These are phyloP conservation scores for Neopipo cinnamomea DNA, from an alignment of 2,113 vertebrate species.

Conservation along the genomic window DNA sequence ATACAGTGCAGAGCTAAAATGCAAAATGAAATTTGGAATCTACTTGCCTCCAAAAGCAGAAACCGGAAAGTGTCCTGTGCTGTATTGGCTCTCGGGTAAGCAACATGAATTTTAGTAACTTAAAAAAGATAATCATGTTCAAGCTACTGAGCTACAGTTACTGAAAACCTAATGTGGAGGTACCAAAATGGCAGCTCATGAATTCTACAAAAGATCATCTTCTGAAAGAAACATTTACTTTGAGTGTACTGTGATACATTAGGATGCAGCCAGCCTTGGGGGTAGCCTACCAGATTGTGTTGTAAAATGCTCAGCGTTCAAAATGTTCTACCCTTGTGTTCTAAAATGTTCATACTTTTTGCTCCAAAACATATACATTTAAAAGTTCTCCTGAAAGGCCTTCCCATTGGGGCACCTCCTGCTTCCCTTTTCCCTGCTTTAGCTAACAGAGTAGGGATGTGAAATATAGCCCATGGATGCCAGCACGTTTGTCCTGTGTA, in stretches of 20 bases:
- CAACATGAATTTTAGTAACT: not conserved
- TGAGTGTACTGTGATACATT: not conserved
- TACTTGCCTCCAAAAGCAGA: slow-evolving; percentile 92
- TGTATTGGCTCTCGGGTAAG: slow-evolving; percentile 95
- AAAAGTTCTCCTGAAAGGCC: not conserved
- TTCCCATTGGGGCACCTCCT: not conserved
- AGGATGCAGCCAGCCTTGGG: not conserved
- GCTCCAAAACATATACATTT: not conserved
- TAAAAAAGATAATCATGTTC: not conserved
- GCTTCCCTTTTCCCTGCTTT: not conserved
- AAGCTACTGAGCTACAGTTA: not conserved
- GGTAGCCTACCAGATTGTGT: not conserved
- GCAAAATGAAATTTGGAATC: slow-evolving; percentile 95
- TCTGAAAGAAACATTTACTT: not conserved
- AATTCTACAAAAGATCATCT: not conserved
- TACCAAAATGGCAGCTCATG: not conserved
- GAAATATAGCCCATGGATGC: not conserved
- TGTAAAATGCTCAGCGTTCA: not conserved
- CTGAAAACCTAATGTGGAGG: not conserved
- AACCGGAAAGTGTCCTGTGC: slow-evolving; percentile 85
- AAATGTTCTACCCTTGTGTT: not conserved
- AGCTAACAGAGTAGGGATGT: not conserved
- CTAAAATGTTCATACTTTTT: not conserved
- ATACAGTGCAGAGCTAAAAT: slow-evolving; percentile 87
- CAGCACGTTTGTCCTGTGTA: not conserved